Evolutionary conservation across 2,797 vertebrate genomes (phyloP).

Genomic region (Brachyrhaphis roseni): DNA sequence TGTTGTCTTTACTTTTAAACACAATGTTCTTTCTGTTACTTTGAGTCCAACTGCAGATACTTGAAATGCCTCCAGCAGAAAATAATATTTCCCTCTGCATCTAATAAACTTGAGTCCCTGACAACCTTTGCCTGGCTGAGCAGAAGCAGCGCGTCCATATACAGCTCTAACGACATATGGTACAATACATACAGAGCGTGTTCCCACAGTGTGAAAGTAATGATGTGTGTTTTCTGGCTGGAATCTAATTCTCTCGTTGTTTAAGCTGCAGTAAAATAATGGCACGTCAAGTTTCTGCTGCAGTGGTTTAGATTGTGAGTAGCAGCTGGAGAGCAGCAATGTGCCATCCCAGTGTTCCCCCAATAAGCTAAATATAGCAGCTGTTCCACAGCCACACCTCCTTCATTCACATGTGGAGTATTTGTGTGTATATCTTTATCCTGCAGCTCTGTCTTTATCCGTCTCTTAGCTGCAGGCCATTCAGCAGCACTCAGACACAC

Average conservation of each 20-base stretch:
- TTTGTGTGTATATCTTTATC: slow-evolving; percentile 53
- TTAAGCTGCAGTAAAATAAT: slow-evolving; percentile 26
- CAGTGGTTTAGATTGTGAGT: slow-evolving; percentile 8
- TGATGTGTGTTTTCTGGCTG: slow-evolving; percentile 9
- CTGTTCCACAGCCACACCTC: slow-evolving; percentile 40
- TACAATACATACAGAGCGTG: background rate
- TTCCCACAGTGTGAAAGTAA: background rate
- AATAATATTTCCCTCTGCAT: background rate
- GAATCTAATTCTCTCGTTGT: background rate
- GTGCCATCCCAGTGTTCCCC: slow-evolving; percentile 56
- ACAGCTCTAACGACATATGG: background rate
- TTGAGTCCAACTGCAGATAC: background rate
- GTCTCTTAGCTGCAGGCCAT: slow-evolving; percentile 39
- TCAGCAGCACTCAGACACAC: slow-evolving; percentile 28
- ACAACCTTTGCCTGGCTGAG: background rate
- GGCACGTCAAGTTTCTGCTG: slow-evolving; percentile 29
- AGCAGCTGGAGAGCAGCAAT: slow-evolving; percentile 34
- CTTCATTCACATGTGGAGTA: slow-evolving; percentile 23
- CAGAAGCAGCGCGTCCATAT: background rate
- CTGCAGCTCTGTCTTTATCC: slow-evolving; percentile 58
- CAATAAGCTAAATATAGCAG: slow-evolving; percentile 68
- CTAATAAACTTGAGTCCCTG: background rate
- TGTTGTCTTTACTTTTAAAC: background rate
- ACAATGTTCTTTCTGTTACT: background rate
- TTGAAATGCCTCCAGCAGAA: slow-evolving; percentile 1